A percentile compares a stretch with the other conserved stretches of the same genome.
phyloP scores from a whole-genome alignment of 2,113 vertebrate species.

The Girardinichthys multiradiatus region DNA sequence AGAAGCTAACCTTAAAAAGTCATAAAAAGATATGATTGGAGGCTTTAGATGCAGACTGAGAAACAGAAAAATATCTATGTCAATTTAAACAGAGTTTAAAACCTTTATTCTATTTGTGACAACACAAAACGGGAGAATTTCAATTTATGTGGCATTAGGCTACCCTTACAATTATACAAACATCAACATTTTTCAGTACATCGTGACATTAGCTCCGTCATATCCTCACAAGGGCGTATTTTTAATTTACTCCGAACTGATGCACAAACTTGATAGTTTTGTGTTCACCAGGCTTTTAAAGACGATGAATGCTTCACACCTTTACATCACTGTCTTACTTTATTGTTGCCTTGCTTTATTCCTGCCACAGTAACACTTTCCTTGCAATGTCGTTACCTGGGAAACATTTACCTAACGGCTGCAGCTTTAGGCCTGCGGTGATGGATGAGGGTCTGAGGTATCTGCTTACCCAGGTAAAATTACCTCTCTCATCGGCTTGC shows the following conservation, averaged over 20 bases:
- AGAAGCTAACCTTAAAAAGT: too few relatives aligned
- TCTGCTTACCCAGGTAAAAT: conserved; percentile 74
- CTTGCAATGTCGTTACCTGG: conserved; percentile 42
- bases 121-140: too few relatives aligned
- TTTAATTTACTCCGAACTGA: neutral
- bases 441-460: conserved; percentile 53
- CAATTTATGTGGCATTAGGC: too few relatives aligned
- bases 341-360: conserved; percentile 17
- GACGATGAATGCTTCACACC: conserved; percentile 1
- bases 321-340: neutral
- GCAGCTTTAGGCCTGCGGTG: conserved; percentile 28
- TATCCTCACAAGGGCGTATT: neutral
- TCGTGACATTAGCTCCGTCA: neutral
- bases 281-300: neutral
- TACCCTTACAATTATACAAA: too few relatives aligned
- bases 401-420: conserved; percentile 54
- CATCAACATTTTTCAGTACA: neutral
- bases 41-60: too few relatives aligned
- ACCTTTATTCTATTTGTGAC: too few relatives aligned
- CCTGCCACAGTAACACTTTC: conserved; percentile 29
- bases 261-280: neutral
- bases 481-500: conserved; percentile 46
- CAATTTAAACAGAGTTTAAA: too few relatives aligned
- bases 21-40: too few relatives aligned
- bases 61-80: too few relatives aligned